Evolutionary conservation across 2,113 vertebrate species (phyloP).

Genomic region (Alaudala cheleensis): DNA sequence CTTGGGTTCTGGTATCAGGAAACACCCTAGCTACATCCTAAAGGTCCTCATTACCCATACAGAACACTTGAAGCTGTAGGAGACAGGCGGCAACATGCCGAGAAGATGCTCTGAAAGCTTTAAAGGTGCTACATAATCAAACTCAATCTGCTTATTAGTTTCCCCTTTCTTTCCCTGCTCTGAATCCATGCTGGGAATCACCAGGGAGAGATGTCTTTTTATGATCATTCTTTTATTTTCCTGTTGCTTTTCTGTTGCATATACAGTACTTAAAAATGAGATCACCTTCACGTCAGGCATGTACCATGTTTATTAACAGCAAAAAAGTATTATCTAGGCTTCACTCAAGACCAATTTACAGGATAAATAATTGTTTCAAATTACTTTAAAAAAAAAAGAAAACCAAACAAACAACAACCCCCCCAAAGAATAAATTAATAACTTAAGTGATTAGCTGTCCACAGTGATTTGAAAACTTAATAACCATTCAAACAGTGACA

Average conservation of each 20-base stretch:
- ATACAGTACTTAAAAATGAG: constrained; percentile 64
- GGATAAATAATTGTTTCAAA: constrained; percentile 78
- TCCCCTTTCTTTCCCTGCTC: not conserved
- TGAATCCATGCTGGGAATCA: not conserved
- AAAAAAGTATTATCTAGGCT: constrained; percentile 66
- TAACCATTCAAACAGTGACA: constrained; percentile 71
- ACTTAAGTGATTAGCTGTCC: constrained; percentile 94
- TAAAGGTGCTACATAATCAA: not conserved
- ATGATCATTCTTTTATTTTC: constrained; percentile 67
- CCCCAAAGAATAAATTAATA: constrained; percentile 96
- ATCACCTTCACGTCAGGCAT: constrained; percentile 64
- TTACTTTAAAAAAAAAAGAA: constrained; percentile 52
- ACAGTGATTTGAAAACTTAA: constrained; percentile 83
- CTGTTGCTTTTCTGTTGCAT: not conserved
- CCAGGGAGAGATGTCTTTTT: not conserved
- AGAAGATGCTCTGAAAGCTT: not conserved
- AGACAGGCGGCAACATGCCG: accelerated
- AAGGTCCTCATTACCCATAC: not conserved
- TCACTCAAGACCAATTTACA: constrained; percentile 65
- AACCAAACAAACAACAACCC: not conserved
- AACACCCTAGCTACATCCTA: not conserved
- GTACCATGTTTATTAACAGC: constrained; percentile 77
- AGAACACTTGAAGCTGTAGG: not conserved
- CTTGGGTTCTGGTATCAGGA: not conserved
- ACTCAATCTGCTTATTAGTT: not conserved